Conservation (phyloP, 2,888 invertebrate species). For the Xestia rhomboidea region DNA sequence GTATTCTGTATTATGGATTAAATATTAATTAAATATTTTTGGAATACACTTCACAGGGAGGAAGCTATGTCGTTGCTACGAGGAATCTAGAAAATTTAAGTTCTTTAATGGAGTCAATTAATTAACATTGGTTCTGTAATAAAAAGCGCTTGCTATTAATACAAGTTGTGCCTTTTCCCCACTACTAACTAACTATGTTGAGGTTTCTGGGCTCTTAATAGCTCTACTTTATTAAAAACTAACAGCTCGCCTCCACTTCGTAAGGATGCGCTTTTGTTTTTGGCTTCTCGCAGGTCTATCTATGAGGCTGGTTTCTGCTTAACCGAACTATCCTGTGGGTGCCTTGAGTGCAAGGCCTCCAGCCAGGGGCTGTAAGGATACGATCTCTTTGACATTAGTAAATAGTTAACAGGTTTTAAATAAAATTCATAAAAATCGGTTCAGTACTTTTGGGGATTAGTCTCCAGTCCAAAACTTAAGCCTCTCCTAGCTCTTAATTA, state of each 20-base stretch:
- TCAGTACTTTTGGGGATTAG: neutral
- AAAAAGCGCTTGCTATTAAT: neutral
- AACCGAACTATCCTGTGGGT: no score
- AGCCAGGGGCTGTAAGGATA: neutral
- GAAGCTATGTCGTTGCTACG: slow-evolving; percentile 24
- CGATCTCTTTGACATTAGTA: neutral
- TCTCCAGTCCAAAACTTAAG: neutral
- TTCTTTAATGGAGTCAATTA: slow-evolving; percentile 31
- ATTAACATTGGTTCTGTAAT: slow-evolving; percentile 39
- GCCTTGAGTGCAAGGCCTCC: no score
- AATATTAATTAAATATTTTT: slow-evolving; percentile 44
- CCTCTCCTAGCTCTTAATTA: neutral
- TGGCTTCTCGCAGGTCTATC: no score
- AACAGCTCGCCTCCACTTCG: neutral
- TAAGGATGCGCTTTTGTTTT: neutral
- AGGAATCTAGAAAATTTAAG: slow-evolving; percentile 41
- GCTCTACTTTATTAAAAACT: neutral
- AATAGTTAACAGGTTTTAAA: neutral
- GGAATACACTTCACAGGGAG: slow-evolving; percentile 16
- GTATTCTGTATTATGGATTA: slow-evolving; percentile 29
- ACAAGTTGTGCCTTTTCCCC: neutral
- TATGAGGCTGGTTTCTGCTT: no score
- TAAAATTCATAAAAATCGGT: neutral
- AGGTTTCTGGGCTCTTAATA: neutral
- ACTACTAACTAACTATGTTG: no score